Base-by-base conservation (phyloP, 2,888 invertebrate species). In the Alentia gelatinosa region DNA sequence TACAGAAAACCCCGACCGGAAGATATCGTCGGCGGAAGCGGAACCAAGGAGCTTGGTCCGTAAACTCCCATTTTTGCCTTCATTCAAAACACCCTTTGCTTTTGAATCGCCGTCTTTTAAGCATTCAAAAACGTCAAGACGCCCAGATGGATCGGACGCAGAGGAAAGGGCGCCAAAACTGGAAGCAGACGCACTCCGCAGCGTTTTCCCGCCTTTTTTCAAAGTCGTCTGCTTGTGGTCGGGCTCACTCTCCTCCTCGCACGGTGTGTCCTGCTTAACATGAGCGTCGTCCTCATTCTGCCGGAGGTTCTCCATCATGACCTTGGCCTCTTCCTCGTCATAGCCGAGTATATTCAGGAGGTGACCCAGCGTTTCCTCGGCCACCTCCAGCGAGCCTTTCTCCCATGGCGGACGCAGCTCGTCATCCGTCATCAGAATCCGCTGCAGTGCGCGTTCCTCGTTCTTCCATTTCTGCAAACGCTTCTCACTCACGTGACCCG, bases 61-160 rank as follows among this genome's bases (percentile, higher is more conserved):
- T 9, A 47, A 74, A 74, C 12, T 1, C 33, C 26, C 39, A n/a
- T n/a, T n/a, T n/a, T n/a, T n/a, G n/a, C n/a, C n/a, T n/a, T n/a
- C n/a, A n/a, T n/a, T n/a, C n/a, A n/a, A n/a, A n/a, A n/a, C n/a
- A n/a, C n/a, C n/a, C n/a, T n/a, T n/a, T n/a, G n/a, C n/a, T n/a
- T n/a, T n/a, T 5, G 0, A 5, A 1, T 30, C 9, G 12, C 33
- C 56, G 23, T 7, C 35, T 23, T 37, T 50, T 23, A 89, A n/a
- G 33, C 89, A 89, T n/a, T 89, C 89, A 89, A 89, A 89, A 0
- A 89, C 89, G n/a, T 89, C 89, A 26, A 89, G 9, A 12, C 89
- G 86, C 4, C 35, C 47, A 9, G 19, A 42, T 7, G 42, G 86
- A 9, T 86, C 86, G 9, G 47, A 86, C 33, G 19, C 12, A 0